Conservation (phyloP, 2,888 invertebrate genomes). For the Papilio demoleus region DNA sequence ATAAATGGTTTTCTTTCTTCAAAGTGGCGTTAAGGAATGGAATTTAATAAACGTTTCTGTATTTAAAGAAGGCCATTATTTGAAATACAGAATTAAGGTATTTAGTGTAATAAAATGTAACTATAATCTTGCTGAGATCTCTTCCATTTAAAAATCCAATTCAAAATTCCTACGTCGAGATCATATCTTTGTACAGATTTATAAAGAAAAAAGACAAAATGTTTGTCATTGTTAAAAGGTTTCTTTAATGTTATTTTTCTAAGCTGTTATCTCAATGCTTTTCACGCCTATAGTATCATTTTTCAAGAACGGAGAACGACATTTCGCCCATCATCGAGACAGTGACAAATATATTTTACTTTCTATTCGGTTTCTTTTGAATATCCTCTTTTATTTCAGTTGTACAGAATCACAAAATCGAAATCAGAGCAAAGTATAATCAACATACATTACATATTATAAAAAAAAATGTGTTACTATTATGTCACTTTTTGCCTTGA, state of each 20-base stretch:
- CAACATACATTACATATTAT: too few relatives aligned
- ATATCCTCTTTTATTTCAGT: background rate
- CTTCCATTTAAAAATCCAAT: slow-evolving; percentile 13
- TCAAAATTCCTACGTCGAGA: background rate
- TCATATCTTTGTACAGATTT: slow-evolving; percentile 31
- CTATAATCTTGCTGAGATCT: background rate
- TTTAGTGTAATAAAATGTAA: background rate
- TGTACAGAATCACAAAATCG: background rate
- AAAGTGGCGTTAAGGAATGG: too few relatives aligned
- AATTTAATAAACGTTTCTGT: too few relatives aligned
- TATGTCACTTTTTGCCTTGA: too few relatives aligned
- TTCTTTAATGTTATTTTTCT: slow-evolving; percentile 36
- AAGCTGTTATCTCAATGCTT: slow-evolving; percentile 38
- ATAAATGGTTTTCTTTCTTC: too few relatives aligned
- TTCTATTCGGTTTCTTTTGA: slow-evolving; percentile 6
- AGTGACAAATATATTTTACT: slow-evolving; percentile 36
- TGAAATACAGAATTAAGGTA: too few relatives aligned
- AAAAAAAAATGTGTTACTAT: too few relatives aligned
- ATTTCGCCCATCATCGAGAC: slow-evolving; percentile 30
- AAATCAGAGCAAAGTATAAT: background rate
- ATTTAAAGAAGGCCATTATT: too few relatives aligned
- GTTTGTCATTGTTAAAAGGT: slow-evolving; percentile 21
- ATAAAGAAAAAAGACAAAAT: background rate
- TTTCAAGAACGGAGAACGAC: slow-evolving; percentile 27
- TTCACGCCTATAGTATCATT: slow-evolving; percentile 34